Evolutionary conservation across 2,797 vertebrate species (phyloP), one percentile per base, ranked within the genome.

Genomic region (Cephalopachus bancanus): DNA sequence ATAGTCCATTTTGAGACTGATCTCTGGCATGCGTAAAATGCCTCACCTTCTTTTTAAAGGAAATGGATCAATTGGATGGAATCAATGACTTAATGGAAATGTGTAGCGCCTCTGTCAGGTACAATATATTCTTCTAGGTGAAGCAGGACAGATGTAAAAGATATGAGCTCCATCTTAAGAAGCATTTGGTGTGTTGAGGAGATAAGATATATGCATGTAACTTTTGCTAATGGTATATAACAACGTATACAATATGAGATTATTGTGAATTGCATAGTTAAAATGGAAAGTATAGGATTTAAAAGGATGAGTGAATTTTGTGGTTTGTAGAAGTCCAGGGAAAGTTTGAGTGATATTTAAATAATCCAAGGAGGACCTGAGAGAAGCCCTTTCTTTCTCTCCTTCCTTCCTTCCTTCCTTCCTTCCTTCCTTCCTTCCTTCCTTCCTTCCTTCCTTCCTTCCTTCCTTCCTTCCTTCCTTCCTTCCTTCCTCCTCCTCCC

Each of bases 1-100:
- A 74, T 2, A 53, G 24, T 83, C 19, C 26, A 60, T 51, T 85
- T 74, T 1, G 28, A 81, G 60, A 53, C 9, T 64, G 19, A 85
- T 24, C 10, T 85, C 89, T 71, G 53, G 22, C 44, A 76, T 44
- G 22, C 49, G 11, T 24, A 95, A 81, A 85, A 97, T 30, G 11
- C 2, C 33, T 84, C n/a, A 26, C 10, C 7, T 85, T 96, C 24
- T 30, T 91, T 86, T 64, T 53, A 8, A 64, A 90, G 60, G 16
- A 93, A 79, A 86, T 62, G 30, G 17, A 4, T 3, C 17, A 86
- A 59, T 5, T 33, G 26, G 10, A 22, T 51, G 19, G n/a, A 94
- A 72, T 94, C 71, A 81, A 78, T 28, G 64, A 76, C 81, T 65
- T 71, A 62, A 81, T 81, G 64, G 65, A 89, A 88, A 93, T 51